A percentile compares a stretch with the other conserved stretches of the same genome.
Conservation (phyloP, 1,140 invertebrate species). For the Caerostris darwini region DNA sequence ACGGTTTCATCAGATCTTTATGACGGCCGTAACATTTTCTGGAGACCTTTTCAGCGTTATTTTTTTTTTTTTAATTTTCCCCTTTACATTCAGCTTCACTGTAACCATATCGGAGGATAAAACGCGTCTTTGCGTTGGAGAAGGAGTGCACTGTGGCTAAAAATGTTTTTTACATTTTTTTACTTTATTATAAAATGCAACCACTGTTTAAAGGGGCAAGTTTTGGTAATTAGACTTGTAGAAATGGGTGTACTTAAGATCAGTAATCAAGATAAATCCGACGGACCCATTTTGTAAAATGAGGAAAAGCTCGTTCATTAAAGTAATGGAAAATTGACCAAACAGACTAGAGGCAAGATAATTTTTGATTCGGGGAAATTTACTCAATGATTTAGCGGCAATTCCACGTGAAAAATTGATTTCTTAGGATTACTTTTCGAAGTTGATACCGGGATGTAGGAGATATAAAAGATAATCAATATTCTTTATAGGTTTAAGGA, state of each 20-base stretch:
- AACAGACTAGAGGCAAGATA: background rate
- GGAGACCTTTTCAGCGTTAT: slow-evolving; percentile 15
- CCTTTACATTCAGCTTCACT: background rate
- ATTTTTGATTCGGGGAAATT: background rate
- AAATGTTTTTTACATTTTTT: slow-evolving; percentile 9
- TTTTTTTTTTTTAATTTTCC: background rate
- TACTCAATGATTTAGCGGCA: background rate
- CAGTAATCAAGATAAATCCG: background rate
- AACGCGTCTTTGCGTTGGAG: background rate
- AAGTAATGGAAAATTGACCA: slow-evolving; percentile 33
- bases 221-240: slow-evolving; percentile 6
- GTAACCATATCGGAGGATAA: background rate
- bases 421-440: background rate
- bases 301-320: background rate
- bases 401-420: background rate
- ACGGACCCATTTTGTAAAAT: background rate
- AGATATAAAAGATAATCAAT: background rate
- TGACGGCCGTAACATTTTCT: slow-evolving; percentile 59
- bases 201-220: background rate
- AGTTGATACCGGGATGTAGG: background rate
- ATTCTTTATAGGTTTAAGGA: background rate
- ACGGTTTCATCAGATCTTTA: slow-evolving; percentile 67
- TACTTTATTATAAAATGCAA: background rate
- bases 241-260: background rate
- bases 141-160: background rate